Evolutionary conservation across 2,113 vertebrate genomes (phyloP).

Genomic region (Echinops telfairi): DNA sequence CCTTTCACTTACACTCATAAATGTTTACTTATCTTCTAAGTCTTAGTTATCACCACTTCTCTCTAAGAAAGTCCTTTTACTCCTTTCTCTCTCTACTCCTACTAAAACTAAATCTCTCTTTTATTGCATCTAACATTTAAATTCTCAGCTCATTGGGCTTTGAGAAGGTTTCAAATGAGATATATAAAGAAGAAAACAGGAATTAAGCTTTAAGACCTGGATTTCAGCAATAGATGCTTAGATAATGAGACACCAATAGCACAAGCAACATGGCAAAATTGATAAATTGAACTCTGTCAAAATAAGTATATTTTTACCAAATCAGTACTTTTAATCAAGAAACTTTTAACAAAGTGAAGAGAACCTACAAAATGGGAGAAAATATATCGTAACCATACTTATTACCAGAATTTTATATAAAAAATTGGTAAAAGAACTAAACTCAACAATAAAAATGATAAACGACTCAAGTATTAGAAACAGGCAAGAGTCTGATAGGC

Average conservation of each 20-base stretch:
- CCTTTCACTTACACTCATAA: neutral
- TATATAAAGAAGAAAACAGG: neutral
- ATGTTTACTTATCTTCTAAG: neutral
- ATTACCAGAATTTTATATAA: neutral
- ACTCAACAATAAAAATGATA: neutral
- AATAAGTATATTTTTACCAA: neutral
- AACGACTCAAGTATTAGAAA: neutral
- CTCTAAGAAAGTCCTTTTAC: neutral
- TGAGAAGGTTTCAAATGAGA: neutral
- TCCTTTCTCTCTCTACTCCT: neutral
- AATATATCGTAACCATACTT: neutral
- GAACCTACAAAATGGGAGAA: neutral
- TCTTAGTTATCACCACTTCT: neutral
- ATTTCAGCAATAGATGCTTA: neutral
- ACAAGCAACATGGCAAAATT: neutral
- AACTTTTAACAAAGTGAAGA: neutral
- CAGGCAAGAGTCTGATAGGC: neutral
- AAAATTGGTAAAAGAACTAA: neutral
- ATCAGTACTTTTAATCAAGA: neutral
- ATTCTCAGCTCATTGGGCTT: neutral
- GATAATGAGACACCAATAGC: neutral
- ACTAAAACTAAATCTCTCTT: too few species aligned
- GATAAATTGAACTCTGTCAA: neutral
- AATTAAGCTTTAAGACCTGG: neutral
- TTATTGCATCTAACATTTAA: neutral